phyloP scores from a whole-genome alignment of 2,888 invertebrate genomes.

The Lycia hirtaria region DNA sequence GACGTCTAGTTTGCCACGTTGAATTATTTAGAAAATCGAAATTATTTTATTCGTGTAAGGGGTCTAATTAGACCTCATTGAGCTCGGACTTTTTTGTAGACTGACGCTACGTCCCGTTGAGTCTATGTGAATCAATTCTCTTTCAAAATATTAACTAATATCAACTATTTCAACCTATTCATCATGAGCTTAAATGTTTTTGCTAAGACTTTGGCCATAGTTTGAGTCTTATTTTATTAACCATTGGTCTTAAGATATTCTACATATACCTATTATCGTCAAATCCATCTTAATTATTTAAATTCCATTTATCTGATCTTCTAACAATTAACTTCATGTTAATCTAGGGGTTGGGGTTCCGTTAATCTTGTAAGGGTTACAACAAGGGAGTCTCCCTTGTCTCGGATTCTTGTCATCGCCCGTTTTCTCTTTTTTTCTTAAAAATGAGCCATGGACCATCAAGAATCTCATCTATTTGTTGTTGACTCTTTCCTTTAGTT shows the following conservation, averaged over 20 bases:
- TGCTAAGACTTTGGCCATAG: neutral
- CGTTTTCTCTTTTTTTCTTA: slow-evolving; percentile 51
- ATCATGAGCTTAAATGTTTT: neutral
- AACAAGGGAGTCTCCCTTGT: slow-evolving; percentile 46
- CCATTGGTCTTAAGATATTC: neutral
- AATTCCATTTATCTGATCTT: neutral
- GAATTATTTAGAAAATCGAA: too few relatives aligned
- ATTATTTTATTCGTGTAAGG: neutral
- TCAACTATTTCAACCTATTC: neutral
- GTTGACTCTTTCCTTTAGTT: slow-evolving; percentile 70
- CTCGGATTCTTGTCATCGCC: slow-evolving; percentile 63
- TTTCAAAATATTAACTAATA: neutral
- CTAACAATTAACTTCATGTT: too few relatives aligned
- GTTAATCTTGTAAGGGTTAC: slow-evolving; percentile 18
- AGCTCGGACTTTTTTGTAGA: too few relatives aligned
- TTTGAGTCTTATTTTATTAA: slow-evolving; percentile 14
- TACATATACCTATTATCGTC: neutral
- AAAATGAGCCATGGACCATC: slow-evolving; percentile 64
- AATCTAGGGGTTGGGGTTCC: too few relatives aligned
- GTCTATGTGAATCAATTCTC: too few relatives aligned
- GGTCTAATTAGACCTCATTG: neutral
- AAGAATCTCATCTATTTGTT: slow-evolving; percentile 67
- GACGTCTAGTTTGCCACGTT: too few relatives aligned
- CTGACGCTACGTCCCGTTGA: too few relatives aligned
- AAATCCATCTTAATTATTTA: neutral